Evolutionary conservation across 2,113 vertebrate species (phyloP).

Genomic region (Prinia subflava): DNA sequence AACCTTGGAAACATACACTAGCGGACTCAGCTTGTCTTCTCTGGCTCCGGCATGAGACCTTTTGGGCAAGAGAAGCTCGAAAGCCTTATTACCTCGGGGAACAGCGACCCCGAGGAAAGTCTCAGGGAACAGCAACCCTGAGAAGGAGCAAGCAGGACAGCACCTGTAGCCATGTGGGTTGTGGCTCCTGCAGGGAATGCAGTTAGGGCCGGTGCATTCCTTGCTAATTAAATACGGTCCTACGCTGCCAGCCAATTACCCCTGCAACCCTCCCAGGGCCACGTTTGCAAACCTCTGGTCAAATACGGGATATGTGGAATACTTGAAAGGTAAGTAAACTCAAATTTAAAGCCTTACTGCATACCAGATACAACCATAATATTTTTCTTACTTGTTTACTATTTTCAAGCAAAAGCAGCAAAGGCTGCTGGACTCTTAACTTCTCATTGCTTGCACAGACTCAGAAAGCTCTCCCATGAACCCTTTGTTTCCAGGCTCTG

Average conservation of each 20-base stretch:
- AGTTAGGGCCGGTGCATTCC: not conserved
- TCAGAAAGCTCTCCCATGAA: not conserved
- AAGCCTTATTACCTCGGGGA: no score
- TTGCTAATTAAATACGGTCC: constrained; percentile 19
- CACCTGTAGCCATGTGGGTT: not conserved
- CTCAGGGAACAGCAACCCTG: no score
- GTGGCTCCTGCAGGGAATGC: not conserved
- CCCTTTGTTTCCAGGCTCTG: not conserved
- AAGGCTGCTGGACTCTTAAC: not conserved
- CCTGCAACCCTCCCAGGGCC: not conserved
- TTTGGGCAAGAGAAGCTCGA: no score
- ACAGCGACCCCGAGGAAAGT: no score
- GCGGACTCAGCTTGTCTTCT: no score
- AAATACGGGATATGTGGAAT: not conserved
- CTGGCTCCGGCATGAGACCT: no score
- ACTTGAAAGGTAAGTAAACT: not conserved
- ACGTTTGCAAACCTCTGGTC: not conserved
- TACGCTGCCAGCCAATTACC: not conserved
- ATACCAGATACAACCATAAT: not conserved
- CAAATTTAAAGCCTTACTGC: not conserved
- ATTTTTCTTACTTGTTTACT: not conserved
- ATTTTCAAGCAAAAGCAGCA: not conserved
- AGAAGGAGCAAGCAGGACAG: not conserved
- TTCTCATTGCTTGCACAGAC: not conserved
- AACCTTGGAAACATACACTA: no score